These are phyloP conservation scores for Onthophagus sagittarius DNA, from an alignment of 2,888 invertebrate species.

Conservation along the genomic window DNA sequence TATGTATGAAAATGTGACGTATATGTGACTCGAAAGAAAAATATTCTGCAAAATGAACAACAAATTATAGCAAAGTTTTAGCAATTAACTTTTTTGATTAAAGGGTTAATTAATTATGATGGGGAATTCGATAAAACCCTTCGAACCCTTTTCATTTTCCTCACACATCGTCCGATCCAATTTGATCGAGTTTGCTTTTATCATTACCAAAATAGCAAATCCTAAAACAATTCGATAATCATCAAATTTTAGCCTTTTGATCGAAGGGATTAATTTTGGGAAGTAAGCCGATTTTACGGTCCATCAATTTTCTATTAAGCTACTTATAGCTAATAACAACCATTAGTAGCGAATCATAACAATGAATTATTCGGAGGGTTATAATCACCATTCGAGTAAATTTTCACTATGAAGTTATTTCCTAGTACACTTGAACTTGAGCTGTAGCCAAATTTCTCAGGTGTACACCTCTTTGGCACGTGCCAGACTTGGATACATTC, in stretches of 20 bases:
- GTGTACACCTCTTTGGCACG: not conserved
- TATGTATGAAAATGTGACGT: constrained; percentile 8
- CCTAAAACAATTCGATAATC: no score
- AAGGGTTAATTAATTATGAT: no score
- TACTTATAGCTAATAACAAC: no score
- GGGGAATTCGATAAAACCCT: not conserved
- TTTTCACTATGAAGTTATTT: not conserved
- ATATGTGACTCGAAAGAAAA: not conserved
- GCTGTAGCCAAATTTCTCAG: not conserved
- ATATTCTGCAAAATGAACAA: not conserved
- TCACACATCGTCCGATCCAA: not conserved
- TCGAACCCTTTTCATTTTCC: not conserved
- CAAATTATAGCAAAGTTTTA: no score
- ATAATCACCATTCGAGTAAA: not conserved
- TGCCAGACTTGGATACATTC: not conserved
- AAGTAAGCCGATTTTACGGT: not conserved
- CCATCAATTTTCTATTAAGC: not conserved
- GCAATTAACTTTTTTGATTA: no score
- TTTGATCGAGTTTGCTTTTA: not conserved
- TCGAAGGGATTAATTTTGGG: no score
- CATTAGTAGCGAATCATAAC: no score
- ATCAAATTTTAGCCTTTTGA: no score
- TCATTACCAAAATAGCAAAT: no score
- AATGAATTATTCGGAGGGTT: no score
- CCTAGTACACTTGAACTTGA: not conserved